These are phyloP conservation scores for Cyclargus thomasi DNA, from an alignment of 1,140 invertebrate genomes.

Conservation along the genomic window DNA sequence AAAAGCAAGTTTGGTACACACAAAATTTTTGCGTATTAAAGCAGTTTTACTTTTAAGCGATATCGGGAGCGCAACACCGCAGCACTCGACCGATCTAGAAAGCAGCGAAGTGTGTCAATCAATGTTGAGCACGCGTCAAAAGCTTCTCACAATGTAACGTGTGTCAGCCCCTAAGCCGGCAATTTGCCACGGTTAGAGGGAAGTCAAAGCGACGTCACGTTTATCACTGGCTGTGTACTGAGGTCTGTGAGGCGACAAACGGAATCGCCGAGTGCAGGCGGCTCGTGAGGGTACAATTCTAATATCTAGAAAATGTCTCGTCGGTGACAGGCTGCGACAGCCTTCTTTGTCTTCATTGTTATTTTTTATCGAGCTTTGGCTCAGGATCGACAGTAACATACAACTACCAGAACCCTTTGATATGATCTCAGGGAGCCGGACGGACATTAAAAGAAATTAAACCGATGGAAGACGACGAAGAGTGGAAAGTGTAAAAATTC, in stretches of 20 bases:
- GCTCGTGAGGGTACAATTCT: slow-evolving; percentile 27
- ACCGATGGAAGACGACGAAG: too few species aligned
- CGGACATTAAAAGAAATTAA: too few species aligned
- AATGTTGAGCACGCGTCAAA: slow-evolving; percentile 12
- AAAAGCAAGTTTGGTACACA: too few species aligned
- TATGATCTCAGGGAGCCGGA: too few species aligned
- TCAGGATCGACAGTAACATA: too few species aligned
- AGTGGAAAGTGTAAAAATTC: too few species aligned
- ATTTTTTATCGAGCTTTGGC: too few species aligned
- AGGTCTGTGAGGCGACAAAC: slow-evolving; percentile 64
- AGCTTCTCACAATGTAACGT: slow-evolving; percentile 6
- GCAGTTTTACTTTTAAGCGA: not conserved
- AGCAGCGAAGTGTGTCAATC: not conserved
- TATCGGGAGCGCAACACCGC: not conserved
- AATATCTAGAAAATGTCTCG: too few species aligned
- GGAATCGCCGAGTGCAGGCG: slow-evolving; percentile 69
- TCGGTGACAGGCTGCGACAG: too few species aligned
- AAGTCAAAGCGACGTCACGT: slow-evolving; percentile 62
- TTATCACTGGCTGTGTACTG: slow-evolving; percentile 59
- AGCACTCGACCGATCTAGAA: not conserved
- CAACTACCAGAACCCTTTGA: too few species aligned
- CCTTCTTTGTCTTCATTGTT: too few species aligned
- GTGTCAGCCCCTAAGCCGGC: slow-evolving; percentile 31
- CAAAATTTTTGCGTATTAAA: too few species aligned
- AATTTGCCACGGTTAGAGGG: slow-evolving; percentile 45